A percentile compares a stretch with the other conserved stretches of the same genome.
These are phyloP conservation scores for Saccopteryx bilineata DNA, from an alignment of 2,113 vertebrate species.

Conservation along the genomic window DNA sequence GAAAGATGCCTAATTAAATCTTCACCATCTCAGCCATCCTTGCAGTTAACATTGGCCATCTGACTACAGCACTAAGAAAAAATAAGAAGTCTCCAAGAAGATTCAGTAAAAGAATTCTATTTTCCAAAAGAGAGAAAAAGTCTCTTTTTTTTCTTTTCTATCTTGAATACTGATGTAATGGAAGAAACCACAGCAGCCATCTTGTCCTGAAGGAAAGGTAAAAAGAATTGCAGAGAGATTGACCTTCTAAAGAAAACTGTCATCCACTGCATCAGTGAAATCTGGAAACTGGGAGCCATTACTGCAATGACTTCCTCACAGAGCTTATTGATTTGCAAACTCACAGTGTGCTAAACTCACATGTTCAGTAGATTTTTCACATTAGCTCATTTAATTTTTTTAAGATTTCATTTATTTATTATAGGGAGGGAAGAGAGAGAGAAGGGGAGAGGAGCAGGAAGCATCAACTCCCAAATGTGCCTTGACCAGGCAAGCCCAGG, in stretches of 20 bases:
- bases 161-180: not conserved
- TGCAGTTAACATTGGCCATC: not conserved
- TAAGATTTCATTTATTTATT: no score
- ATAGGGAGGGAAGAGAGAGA: no score
- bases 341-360: not conserved
- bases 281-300: no score
- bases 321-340: not conserved
- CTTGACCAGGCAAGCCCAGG: no score
- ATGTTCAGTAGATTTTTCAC: not conserved
- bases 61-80: not conserved
- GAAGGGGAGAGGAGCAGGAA: no score
- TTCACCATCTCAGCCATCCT: not conserved
- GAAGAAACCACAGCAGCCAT: not conserved
- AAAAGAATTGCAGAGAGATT: not conserved
- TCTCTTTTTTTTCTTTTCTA: not conserved
- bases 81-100: not conserved
- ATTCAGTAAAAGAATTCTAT: not conserved
- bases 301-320: not conserved
- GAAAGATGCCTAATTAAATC: conserved; percentile 32
- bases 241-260: not conserved
- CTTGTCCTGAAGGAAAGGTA: not conserved
- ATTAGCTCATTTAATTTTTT: not conserved
- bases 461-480: no score
- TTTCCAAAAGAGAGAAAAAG: not conserved
- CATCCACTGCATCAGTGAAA: not conserved